A percentile compares a stretch with the other conserved stretches of the same genome.
Conservation (phyloP, 92 coral and sea anemone species). For the Epizoanthus stellaris region DNA sequence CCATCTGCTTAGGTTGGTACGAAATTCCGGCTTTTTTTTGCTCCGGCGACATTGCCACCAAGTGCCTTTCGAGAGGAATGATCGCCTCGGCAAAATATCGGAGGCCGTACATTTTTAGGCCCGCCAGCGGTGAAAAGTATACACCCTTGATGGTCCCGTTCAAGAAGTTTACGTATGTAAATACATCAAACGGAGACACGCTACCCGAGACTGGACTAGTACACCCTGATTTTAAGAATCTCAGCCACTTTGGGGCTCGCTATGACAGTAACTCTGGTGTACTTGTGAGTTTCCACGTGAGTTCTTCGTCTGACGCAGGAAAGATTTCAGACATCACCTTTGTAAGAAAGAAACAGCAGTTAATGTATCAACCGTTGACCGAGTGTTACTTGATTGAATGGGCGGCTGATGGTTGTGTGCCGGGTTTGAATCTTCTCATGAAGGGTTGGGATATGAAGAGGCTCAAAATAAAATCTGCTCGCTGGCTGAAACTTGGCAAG, state of each 20-base stretch:
- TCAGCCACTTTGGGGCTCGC: not conserved
- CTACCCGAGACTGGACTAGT: conserved; percentile 20
- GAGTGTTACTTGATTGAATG: conserved; percentile 30
- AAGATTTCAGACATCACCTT: conserved; percentile 26
- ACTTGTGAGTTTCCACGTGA: not conserved
- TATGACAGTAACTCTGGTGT: conserved; percentile 23
- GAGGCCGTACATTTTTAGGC: not conserved
- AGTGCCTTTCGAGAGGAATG: not conserved
- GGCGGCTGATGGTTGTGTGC: conserved; percentile 34
- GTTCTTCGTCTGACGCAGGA: not conserved
- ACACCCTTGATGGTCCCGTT: conserved; percentile 24
- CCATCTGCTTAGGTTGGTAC: not conserved
- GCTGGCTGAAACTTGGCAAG: conserved; percentile 21
- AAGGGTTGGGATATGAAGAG: conserved; percentile 39
- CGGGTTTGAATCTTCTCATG: conserved; percentile 22
- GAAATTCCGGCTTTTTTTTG: not conserved
- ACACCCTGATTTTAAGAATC: conserved; percentile 3
- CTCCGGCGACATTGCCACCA: not conserved
- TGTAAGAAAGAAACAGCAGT: conserved; percentile 12
- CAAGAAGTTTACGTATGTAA: not conserved
- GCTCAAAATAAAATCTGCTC: conserved; percentile 21
- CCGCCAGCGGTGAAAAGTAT: too few species aligned
- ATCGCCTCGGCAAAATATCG: not conserved
- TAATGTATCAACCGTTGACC: conserved; percentile 22
- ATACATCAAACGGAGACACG: not conserved